These are phyloP conservation scores for Geotrypetes seraphini DNA, from an alignment of 2,797 vertebrate species.

Conservation along the genomic window DNA sequence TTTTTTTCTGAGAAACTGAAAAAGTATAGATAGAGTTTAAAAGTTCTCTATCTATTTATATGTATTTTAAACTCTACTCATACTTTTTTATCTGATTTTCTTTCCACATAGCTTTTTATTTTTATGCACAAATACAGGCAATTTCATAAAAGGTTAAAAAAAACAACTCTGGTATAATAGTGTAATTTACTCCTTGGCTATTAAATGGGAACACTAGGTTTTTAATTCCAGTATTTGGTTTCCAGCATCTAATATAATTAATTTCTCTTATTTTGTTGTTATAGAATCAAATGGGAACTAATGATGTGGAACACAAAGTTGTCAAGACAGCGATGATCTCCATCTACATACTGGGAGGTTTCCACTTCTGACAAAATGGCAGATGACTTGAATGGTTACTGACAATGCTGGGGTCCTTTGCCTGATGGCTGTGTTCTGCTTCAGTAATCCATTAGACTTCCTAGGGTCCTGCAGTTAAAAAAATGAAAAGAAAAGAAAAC, in stretches of 20 bases:
- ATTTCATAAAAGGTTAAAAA: conserved; percentile 26
- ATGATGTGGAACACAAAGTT: conserved; percentile 66
- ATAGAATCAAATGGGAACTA: conserved; percentile 69
- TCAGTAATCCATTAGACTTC: conserved; percentile 53
- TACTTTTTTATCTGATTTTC: too few species aligned
- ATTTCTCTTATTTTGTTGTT: conserved; percentile 69
- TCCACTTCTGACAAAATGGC: conserved; percentile 63
- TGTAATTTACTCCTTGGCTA: conserved; percentile 63
- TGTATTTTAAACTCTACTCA: too few species aligned
- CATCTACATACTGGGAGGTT: conserved; percentile 55
- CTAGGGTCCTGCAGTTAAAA: conserved; percentile 36
- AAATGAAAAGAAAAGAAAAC: too few species aligned
- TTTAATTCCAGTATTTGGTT: conserved; percentile 77
- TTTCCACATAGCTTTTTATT: too few species aligned
- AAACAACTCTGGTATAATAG: conserved; percentile 55
- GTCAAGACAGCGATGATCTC: conserved; percentile 62
- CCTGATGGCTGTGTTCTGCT: conserved; percentile 48
- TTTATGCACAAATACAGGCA: conserved; percentile 27
- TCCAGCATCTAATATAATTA: conserved; percentile 69
- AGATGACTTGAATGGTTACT: conserved; percentile 52
- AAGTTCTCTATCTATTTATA: too few species aligned
- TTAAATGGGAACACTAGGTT: conserved; percentile 63
- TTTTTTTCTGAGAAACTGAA: too few species aligned
- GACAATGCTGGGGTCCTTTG: conserved; percentile 42
- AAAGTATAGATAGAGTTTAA: too few species aligned